Conservation (phyloP, 2,888 invertebrate genomes). For the Trichacis sp. region DNA sequence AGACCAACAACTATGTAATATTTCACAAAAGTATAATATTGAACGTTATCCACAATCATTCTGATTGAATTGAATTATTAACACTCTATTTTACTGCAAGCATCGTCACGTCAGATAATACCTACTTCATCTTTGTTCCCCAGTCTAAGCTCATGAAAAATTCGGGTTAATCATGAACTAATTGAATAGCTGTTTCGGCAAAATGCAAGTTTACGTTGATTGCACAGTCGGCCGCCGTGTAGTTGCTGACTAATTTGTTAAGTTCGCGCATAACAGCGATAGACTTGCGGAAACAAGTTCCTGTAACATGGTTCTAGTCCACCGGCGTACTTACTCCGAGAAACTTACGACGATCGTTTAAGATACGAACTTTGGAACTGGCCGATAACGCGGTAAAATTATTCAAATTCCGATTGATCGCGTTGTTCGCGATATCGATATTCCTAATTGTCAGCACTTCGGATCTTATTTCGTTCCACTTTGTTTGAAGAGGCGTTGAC, state of each 20-base stretch:
- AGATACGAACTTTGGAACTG: neutral
- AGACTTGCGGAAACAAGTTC: conserved; percentile 2
- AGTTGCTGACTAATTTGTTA: neutral
- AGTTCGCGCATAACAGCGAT: neutral
- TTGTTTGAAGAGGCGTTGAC: neutral
- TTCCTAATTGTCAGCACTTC: neutral
- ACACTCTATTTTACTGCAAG: too few species aligned
- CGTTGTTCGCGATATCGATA: neutral
- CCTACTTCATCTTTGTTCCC: too few species aligned
- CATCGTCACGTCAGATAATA: too few species aligned
- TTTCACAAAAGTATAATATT: too few species aligned
- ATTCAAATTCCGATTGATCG: neutral
- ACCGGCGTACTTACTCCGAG: neutral
- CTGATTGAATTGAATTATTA: too few species aligned
- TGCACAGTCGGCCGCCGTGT: neutral
- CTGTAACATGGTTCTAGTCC: neutral
- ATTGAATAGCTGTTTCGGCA: neutral
- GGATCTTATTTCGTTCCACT: too few species aligned
- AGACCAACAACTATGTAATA: too few species aligned
- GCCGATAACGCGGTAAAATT: neutral
- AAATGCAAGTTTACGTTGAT: neutral
- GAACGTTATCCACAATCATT: too few species aligned
- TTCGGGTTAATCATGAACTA: neutral
- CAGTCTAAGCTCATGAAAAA: too few species aligned
- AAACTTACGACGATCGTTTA: conserved; percentile 1